A percentile compares a stretch with the other conserved stretches of the same genome.
Evolutionary conservation across 2,113 vertebrate species (phyloP).

Genomic region (Megalops atlanticus): DNA sequence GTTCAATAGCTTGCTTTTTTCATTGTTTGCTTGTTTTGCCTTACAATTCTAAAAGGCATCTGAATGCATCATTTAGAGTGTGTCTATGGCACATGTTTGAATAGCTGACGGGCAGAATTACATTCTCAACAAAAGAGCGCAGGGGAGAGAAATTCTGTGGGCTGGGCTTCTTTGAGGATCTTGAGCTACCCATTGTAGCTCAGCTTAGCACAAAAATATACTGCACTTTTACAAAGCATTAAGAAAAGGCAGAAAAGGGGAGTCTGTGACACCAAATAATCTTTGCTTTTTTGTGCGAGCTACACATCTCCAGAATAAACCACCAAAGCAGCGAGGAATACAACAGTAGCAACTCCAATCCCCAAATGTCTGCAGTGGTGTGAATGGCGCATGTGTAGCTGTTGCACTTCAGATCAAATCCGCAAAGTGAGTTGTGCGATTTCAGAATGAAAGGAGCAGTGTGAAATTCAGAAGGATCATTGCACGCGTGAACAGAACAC

Average conservation of each 20-base stretch:
- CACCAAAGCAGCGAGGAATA: not conserved
- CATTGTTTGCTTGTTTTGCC: not conserved
- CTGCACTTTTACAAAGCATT: too few relatives aligned
- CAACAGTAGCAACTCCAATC: not conserved
- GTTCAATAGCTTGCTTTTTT: not conserved
- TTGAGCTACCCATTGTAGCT: too few relatives aligned
- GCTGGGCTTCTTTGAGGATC: not conserved
- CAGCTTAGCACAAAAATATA: too few relatives aligned
- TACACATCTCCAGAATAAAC: not conserved
- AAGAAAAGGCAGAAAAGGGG: not conserved
- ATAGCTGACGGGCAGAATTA: not conserved
- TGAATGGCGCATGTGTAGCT: not conserved
- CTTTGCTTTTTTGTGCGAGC: not conserved
- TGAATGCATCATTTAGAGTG: not conserved
- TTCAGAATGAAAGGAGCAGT: not conserved
- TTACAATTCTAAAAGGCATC: not conserved
- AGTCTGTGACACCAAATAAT: not conserved
- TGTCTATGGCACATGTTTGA: not conserved
- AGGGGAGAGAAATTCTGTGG: not conserved
- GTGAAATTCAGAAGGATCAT: too few relatives aligned
- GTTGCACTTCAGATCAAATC: conserved; percentile 12
- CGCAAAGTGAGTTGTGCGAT: not conserved
- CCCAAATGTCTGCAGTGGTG: not conserved
- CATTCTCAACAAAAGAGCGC: not conserved
- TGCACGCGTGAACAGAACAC: too few relatives aligned